Base-by-base conservation (phyloP, 53 echinoderm and acorn worm species). In the Temnopleurus reevesii region DNA sequence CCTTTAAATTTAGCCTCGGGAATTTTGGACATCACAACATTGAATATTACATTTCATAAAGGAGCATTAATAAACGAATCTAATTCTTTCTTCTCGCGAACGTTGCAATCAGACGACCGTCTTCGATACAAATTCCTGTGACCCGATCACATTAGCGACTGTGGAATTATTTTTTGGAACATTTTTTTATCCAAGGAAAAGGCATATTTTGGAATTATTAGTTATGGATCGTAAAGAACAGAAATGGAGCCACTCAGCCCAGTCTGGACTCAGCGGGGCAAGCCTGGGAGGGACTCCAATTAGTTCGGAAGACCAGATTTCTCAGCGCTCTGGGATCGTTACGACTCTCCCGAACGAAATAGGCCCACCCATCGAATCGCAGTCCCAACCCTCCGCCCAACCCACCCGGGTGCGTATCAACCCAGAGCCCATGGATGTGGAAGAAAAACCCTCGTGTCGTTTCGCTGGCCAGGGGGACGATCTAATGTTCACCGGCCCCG, bases 361-460 rank as follows among this genome's bases (percentile, higher is more conserved):
- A 35, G 33, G 19, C 36, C 38, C 71, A 12, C 38, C 43, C 21
- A 71, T 21, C 43, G 71, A 23, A 9, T 9, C 71, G 12, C 71
- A 41, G 38, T 7, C 71, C 8, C n/a, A 6, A 41, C 28, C 71
- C 19, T 36, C 71, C 54, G 56, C 83, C 56, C 51, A 53, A 55
- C 15, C 54, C 23, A 33, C 57, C 36, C 29, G 36, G 55, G 56
- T 83, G 56, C 21, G 18, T 34, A 83, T 83, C 34, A 36, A 53
- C 8, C 83, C 83, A n/a, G 83, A 83, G 38, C 83, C 83, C 35
- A 83, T 83, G 83, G 83, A 83, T 56, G 36, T 35, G 4, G 57
- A 83, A n/a, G 83, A 83, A 2, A 83, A 55, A n/a, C 83, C 83
- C 56, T 83, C 83, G 8, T 83, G 83, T 23, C 83, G 83, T 5